phyloP scores from a whole-genome alignment of 2,797 vertebrate species.

The Enteromius radiatus region DNA sequence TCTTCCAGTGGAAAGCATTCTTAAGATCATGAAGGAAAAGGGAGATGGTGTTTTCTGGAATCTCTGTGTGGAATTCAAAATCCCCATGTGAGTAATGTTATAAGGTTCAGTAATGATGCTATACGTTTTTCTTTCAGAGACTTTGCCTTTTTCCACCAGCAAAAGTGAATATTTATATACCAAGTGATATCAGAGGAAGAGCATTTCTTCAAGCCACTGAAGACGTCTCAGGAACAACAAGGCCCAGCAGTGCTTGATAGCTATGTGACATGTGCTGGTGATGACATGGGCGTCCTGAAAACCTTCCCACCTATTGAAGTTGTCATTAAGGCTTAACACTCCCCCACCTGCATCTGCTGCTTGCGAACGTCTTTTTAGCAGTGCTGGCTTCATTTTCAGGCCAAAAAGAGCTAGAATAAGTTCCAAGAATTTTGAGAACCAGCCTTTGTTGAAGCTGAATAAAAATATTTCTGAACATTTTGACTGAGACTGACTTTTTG shows the following conservation, averaged over 20 bases:
- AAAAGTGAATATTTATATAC: background rate
- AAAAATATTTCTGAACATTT: too few species aligned
- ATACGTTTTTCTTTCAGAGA: background rate
- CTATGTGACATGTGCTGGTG: background rate
- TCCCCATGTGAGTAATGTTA: background rate
- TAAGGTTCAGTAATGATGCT: background rate
- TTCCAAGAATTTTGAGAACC: too few species aligned
- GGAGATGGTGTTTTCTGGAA: background rate
- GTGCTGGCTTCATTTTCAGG: too few species aligned
- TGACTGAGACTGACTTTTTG: too few species aligned
- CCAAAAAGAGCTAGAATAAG: too few species aligned
- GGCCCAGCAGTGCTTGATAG: background rate
- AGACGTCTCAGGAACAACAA: constrained; percentile 2
- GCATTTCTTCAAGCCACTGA: constrained; percentile 1
- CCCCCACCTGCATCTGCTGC: too few species aligned
- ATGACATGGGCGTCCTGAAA: constrained; percentile 1
- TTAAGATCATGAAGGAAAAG: background rate
- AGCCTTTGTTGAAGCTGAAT: too few species aligned
- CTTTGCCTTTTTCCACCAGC: background rate
- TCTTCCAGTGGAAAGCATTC: background rate
- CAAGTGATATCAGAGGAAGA: background rate
- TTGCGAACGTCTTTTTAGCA: too few species aligned
- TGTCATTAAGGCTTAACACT: too few species aligned
- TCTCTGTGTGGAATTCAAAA: constrained; percentile 2
- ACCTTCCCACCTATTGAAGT: too few species aligned